Percentiles rank a stretch among this genome's conserved stretches.
Conservation (phyloP, 2,888 invertebrate genomes). For the Cerastis rubricosa region DNA sequence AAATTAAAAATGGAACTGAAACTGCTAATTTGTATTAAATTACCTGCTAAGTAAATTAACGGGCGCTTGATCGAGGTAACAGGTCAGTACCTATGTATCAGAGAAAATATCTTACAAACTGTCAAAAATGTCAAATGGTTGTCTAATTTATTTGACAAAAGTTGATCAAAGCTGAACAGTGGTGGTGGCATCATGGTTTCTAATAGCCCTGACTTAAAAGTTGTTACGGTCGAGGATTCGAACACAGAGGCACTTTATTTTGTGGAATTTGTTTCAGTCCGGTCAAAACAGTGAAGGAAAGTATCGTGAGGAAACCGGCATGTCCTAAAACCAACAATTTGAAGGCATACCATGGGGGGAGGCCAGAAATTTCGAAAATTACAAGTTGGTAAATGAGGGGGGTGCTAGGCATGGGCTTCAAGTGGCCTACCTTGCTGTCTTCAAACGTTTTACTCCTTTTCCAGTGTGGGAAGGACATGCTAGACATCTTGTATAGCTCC, state of each 20-base stretch:
- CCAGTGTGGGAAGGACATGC: no score
- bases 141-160: background rate
- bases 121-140: background rate
- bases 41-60: no score
- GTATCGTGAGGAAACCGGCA: background rate
- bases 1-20: no score
- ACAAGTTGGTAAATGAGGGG: background rate
- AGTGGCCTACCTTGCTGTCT: no score
- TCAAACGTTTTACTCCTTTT: no score
- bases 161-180: background rate
- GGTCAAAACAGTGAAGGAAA: background rate
- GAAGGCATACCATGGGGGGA: background rate
- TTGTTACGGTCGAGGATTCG: background rate
- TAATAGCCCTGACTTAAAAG: background rate
- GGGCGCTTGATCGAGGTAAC: no score
- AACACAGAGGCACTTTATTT: background rate
- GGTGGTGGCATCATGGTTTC: no score
- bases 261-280: background rate
- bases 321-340: background rate
- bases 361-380: no score
- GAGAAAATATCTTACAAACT: background rate
- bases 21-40: no score
- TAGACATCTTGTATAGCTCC: no score
- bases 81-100: no score
- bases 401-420: no score